Evolutionary conservation across 2,113 vertebrate species (phyloP).

Genomic region (Tachysurus vachellii): DNA sequence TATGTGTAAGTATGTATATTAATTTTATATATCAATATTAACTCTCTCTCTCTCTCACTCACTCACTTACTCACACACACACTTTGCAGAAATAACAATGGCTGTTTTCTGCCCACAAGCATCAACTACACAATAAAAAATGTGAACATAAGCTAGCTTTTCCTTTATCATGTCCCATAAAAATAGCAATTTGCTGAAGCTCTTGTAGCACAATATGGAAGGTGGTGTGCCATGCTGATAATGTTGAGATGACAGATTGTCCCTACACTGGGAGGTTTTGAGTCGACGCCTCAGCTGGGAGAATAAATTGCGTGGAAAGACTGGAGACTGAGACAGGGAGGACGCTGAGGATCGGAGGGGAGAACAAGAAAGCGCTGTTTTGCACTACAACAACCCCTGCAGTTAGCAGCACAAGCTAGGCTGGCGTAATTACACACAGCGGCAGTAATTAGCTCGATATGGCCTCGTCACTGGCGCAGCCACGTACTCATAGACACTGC

Average conservation of each 20-base stretch:
- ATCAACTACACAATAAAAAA: constrained; percentile 79
- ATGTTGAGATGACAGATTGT: constrained; percentile 94
- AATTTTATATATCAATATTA: neutral
- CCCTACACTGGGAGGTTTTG: constrained; percentile 86
- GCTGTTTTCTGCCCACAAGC: constrained; percentile 71
- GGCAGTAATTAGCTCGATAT: constrained; percentile 80
- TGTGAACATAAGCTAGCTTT: constrained; percentile 92
- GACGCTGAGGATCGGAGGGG: constrained; percentile 41
- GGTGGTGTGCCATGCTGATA: constrained; percentile 91
- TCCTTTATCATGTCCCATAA: constrained; percentile 96
- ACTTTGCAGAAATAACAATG: constrained; percentile 61
- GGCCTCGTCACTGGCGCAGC: constrained; percentile 75
- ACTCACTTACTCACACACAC: constrained; percentile 9
- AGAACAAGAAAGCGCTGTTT: constrained; percentile 52
- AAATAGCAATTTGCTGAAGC: constrained; percentile 95
- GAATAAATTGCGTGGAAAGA: constrained; percentile 78
- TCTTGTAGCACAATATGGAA: constrained; percentile 93
- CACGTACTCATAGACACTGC: constrained; percentile 74
- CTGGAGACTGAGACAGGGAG: constrained; percentile 67
- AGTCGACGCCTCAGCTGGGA: constrained; percentile 73
- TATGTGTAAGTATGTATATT: neutral
- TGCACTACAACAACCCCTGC: constrained; percentile 67
- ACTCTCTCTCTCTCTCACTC: neutral
- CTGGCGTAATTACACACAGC: constrained; percentile 77
- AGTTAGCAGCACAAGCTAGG: constrained; percentile 64